Evolutionary conservation across 64 coral and sea anemone genomes (phyloP).

Genomic region (Hydrozoanthus tunicans): DNA sequence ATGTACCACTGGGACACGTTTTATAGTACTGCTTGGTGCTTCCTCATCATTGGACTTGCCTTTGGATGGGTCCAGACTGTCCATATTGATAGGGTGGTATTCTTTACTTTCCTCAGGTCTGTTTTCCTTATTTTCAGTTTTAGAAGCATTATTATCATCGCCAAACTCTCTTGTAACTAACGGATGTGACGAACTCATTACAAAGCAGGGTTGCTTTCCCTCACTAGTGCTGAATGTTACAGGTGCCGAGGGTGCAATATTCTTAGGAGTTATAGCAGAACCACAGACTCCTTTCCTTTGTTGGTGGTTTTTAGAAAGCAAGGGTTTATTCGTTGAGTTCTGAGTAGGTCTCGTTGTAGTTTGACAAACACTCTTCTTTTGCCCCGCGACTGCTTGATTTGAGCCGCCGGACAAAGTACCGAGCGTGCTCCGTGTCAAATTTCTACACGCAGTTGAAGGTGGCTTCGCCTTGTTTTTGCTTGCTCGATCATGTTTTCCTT

Average conservation of each 20-base stretch:
- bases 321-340: neutral
- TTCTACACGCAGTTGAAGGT: neutral
- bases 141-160: conserved; percentile 17
- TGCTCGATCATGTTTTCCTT: conserved; percentile 25
- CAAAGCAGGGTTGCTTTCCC: conserved; percentile 20
- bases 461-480: conserved; percentile 36
- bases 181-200: conserved; percentile 49
- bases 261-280: neutral
- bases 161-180: conserved; percentile 51
- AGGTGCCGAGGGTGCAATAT: conserved; percentile 19
- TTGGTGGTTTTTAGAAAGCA: neutral
- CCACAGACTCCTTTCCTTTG: neutral
- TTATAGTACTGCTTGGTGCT: neutral
- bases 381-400: neutral
- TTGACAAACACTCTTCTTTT: neutral
- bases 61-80: neutral
- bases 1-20: neutral
- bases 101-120: neutral
- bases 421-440: neutral
- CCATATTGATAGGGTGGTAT: neutral
- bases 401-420: neutral
- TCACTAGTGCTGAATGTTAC: conserved; percentile 41
- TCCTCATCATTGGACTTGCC: neutral
- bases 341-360: neutral
- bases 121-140: conserved; percentile 60